A percentile compares a stretch with the other conserved stretches of the same genome.
These are phyloP conservation scores for Canis aureus DNA, from an alignment of 2,113 vertebrate genomes.

Conservation along the genomic window DNA sequence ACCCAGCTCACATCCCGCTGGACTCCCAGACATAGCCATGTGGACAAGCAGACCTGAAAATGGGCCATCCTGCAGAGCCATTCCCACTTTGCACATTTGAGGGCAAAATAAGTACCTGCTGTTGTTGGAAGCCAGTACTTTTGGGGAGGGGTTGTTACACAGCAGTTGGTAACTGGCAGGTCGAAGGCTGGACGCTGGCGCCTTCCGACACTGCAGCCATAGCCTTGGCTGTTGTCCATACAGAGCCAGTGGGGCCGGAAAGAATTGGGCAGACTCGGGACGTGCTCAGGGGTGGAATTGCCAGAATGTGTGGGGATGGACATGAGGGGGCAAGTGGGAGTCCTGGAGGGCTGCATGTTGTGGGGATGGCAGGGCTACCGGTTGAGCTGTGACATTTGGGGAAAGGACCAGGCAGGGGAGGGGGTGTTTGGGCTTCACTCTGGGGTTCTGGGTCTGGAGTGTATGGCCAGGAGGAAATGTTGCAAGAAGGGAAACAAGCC, in stretches of 20 bases:
- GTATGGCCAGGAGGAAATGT: too few species aligned
- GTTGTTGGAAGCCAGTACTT: background rate
- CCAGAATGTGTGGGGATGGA: background rate
- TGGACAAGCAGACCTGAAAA: background rate
- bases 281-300: too few species aligned
- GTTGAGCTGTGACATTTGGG: background rate
- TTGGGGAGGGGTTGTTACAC: background rate
- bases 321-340: background rate
- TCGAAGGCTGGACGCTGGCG: too few species aligned
- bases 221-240: background rate
- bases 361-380: background rate
- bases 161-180: rapidly evolving
- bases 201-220: background rate
- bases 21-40: background rate
- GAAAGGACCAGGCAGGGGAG: background rate
- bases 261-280: background rate
- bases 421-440: background rate
- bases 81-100: rapidly evolving
- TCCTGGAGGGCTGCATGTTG: background rate
- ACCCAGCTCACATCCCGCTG: background rate
- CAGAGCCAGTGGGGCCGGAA: background rate
- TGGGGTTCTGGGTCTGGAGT: background rate
- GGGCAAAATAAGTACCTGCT: background rate
- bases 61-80: background rate
- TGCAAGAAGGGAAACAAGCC: background rate